Conservation (phyloP, 2,113 vertebrate species). For the Colistium nudipinnis region DNA sequence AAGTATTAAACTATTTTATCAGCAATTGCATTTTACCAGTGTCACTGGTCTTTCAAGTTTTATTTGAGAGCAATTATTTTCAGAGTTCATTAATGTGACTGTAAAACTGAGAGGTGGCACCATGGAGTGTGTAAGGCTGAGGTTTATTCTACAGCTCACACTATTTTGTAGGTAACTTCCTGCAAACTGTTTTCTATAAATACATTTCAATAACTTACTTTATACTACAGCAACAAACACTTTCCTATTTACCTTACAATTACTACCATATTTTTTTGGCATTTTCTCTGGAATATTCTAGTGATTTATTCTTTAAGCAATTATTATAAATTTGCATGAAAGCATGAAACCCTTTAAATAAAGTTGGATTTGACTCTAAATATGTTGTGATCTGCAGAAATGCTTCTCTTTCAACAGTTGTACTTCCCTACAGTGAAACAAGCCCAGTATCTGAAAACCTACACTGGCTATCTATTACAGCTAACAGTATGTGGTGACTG, state of each 20-base stretch:
- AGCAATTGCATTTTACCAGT: slow-evolving; percentile 19
- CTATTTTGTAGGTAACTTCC: neutral
- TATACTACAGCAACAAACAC: neutral
- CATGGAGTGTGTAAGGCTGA: slow-evolving; percentile 62
- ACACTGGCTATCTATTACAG: slow-evolving; percentile 19
- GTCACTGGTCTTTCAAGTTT: slow-evolving; percentile 52
- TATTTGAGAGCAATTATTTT: slow-evolving; percentile 19
- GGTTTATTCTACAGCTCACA: slow-evolving; percentile 3
- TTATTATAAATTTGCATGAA: neutral
- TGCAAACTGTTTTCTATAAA: neutral
- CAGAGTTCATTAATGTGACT: neutral
- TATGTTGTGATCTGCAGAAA: slow-evolving; percentile 1
- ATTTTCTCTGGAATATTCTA: neutral
- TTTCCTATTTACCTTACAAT: neutral
- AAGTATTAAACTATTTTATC: slow-evolving; percentile 6
- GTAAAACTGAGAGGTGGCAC: slow-evolving; percentile 49
- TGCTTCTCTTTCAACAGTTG: slow-evolving; percentile 4
- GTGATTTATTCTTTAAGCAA: neutral
- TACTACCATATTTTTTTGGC: neutral
- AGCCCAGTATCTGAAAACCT: neutral
- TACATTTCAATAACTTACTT: no score
- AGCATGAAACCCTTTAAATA: neutral
- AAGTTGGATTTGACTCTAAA: neutral
- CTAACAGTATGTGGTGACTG: neutral
- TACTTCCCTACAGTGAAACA: slow-evolving; percentile 7